Percentiles rank a stretch among this genome's conserved stretches.
Conservation (phyloP, 2,797 vertebrate genomes). For the Enteromius argenteus region DNA sequence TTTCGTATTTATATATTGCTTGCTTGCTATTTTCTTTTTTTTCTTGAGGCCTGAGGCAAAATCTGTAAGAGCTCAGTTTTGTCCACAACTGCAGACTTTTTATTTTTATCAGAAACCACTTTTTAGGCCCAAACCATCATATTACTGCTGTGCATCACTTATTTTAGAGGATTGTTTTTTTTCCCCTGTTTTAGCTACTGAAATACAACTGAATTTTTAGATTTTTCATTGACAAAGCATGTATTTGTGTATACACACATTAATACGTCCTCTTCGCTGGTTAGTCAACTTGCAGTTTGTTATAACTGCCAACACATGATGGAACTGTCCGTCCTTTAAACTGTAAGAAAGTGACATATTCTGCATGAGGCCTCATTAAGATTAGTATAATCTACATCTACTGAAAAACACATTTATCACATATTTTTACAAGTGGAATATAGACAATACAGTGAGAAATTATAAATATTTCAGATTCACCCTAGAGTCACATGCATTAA, state of each 20-base stretch:
- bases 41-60: constrained; percentile 69
- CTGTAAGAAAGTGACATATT: constrained; percentile 16
- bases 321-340: constrained; percentile 58
- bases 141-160: constrained; percentile 20
- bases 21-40: constrained; percentile 67
- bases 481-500: background rate
- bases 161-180: constrained; percentile 56
- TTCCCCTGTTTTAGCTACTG: constrained; percentile 62
- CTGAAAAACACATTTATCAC: background rate
- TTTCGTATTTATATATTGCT: constrained; percentile 77
- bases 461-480: background rate
- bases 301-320: constrained; percentile 68
- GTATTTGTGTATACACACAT: constrained; percentile 14
- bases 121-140: constrained; percentile 80
- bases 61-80: constrained; percentile 80
- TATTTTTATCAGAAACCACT: constrained; percentile 91
- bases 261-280: constrained; percentile 31
- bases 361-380: constrained; percentile 5
- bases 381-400: background rate
- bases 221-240: constrained; percentile 64
- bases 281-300: constrained; percentile 69
- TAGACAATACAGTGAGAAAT: background rate
- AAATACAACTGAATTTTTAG: constrained; percentile 55
- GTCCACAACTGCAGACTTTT: constrained; percentile 84
- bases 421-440: background rate